phyloP scores from a whole-genome alignment of 2,888 invertebrate species.

The Melitaea athalia region DNA sequence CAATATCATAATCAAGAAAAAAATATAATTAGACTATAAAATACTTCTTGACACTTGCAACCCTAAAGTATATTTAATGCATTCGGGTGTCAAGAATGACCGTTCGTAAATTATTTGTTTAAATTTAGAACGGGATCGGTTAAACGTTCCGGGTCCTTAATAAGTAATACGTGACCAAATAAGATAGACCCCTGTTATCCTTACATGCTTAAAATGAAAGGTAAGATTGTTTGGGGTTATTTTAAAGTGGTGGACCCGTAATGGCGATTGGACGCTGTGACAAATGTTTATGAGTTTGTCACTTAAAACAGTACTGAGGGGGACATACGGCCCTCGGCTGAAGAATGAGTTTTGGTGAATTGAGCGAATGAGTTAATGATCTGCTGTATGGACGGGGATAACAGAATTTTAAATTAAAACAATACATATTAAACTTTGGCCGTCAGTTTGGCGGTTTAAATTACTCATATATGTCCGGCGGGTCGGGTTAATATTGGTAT shows the following conservation, averaged over 20 bases:
- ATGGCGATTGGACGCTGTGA: conserved; percentile 66
- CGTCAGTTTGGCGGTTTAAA: too few species aligned
- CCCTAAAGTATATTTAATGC: conserved; percentile 53
- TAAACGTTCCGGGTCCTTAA: conserved; percentile 80
- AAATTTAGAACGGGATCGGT: conserved; percentile 80
- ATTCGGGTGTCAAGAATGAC: conserved; percentile 56
- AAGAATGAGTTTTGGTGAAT: conserved; percentile 56
- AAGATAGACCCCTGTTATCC: conserved; percentile 45
- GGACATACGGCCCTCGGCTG: conserved; percentile 58
- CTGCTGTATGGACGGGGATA: conserved; percentile 50
- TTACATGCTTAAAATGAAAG: conserved; percentile 17
- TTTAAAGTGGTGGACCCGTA: conserved; percentile 55
- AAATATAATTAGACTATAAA: not conserved
- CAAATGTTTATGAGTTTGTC: conserved; percentile 83
- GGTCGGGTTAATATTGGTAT: too few species aligned
- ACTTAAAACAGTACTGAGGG: conserved; percentile 59
- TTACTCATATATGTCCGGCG: too few species aligned
- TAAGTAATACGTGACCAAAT: conserved; percentile 70
- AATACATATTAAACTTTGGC: not conserved
- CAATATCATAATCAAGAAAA: not conserved
- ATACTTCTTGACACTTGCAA: conserved; percentile 42
- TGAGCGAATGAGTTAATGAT: conserved; percentile 59
- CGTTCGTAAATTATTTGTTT: conserved; percentile 81
- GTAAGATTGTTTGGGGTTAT: conserved; percentile 45
- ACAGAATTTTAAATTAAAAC: conserved; percentile 1